A percentile compares a stretch with the other conserved stretches of the same genome.
Evolutionary conservation across 2,113 vertebrate species (phyloP).

Genomic region (Pangasianodon gigas): DNA sequence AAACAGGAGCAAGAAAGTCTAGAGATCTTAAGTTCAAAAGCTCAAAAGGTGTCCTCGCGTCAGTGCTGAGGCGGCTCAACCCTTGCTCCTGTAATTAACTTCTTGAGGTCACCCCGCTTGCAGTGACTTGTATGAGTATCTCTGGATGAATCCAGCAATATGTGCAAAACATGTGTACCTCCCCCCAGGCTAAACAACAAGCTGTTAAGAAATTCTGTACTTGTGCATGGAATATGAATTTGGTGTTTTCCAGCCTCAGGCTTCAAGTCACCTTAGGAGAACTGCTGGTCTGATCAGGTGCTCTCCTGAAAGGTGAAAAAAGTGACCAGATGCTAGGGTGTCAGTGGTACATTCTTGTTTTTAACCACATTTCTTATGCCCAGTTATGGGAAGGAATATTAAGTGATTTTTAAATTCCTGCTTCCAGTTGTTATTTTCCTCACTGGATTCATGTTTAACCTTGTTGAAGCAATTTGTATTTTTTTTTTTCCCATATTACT

Average conservation of each 20-base stretch:
- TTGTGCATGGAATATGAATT: slow-evolving; percentile 49
- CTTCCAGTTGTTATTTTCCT: neutral
- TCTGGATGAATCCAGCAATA: slow-evolving; percentile 37
- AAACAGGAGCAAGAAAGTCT: slow-evolving; percentile 14
- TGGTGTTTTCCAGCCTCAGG: slow-evolving; percentile 39
- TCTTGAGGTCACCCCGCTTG: slow-evolving; percentile 47
- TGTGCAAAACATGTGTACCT: slow-evolving; percentile 51
- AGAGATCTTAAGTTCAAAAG: neutral
- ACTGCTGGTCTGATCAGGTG: slow-evolving; percentile 34
- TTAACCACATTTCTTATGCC: slow-evolving; percentile 12
- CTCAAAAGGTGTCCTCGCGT: slow-evolving; percentile 41
- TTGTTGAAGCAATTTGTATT: slow-evolving; percentile 19
- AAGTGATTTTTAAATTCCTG: slow-evolving; percentile 4
- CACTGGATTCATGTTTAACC: neutral
- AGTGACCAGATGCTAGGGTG: slow-evolving; percentile 48
- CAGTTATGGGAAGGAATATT: slow-evolving; percentile 22
- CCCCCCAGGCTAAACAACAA: slow-evolving; percentile 51
- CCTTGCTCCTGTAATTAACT: slow-evolving; percentile 41
- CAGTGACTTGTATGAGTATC: slow-evolving; percentile 39
- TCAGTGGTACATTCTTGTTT: slow-evolving; percentile 42
- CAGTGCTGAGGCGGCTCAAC: slow-evolving; percentile 39
- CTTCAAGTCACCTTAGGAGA: slow-evolving; percentile 49
- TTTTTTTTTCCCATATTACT: neutral
- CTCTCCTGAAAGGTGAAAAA: slow-evolving; percentile 31
- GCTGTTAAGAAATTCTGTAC: slow-evolving; percentile 46